phyloP scores from a whole-genome alignment of 2,888 invertebrate genomes.

The Metellina segmentata region DNA sequence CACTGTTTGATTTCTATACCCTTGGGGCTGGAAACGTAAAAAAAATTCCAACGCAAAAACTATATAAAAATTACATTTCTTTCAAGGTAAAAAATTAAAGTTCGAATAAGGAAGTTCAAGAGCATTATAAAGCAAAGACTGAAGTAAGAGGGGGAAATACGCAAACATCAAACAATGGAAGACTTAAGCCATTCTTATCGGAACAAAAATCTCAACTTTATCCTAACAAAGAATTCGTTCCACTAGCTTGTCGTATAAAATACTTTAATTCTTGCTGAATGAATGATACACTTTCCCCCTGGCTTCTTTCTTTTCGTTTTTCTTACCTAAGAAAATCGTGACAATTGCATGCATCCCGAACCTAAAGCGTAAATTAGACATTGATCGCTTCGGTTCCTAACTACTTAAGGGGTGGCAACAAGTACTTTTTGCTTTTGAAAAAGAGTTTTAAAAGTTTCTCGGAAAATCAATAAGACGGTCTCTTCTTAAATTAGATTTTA shows the following conservation, averaged over 20 bases:
- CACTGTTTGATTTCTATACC: too few relatives aligned
- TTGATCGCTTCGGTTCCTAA: background rate
- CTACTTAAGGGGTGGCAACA: background rate
- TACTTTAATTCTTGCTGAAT: conserved; percentile 2
- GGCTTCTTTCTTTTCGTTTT: background rate
- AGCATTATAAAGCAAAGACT: too few relatives aligned
- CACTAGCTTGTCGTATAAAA: conserved; percentile 4
- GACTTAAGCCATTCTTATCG: background rate
- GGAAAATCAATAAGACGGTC: background rate
- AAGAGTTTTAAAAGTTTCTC: background rate
- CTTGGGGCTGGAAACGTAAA: too few relatives aligned
- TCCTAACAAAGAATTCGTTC: conserved; percentile 1
- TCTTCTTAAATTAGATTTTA: too few relatives aligned
- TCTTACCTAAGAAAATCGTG: background rate
- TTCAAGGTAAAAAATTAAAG: too few relatives aligned
- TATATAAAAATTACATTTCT: too few relatives aligned
- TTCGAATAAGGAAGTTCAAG: too few relatives aligned
- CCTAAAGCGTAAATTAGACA: conserved; percentile 12
- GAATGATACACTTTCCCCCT: background rate
- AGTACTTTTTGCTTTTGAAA: background rate
- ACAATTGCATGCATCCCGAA: background rate
- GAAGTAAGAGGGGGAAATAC: too few relatives aligned
- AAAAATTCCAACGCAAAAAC: too few relatives aligned
- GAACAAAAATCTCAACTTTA: background rate
- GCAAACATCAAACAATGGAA: background rate